phyloP scores from a whole-genome alignment of 2,797 vertebrate genomes.

The Schizothorax lantsangensis region DNA sequence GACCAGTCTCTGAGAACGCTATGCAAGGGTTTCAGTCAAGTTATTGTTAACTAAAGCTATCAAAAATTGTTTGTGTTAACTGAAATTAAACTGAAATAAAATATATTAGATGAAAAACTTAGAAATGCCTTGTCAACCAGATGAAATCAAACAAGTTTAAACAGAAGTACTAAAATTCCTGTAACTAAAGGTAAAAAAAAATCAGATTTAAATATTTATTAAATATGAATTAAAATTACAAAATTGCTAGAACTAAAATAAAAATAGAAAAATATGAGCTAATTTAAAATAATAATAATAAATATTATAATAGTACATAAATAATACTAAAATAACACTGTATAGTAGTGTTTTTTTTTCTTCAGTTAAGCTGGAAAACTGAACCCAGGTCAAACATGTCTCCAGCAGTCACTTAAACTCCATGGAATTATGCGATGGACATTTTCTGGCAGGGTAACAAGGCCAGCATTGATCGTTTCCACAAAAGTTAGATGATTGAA shows the following conservation, averaged over 20 bases:
- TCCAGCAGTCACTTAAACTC: background rate
- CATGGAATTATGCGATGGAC: conserved; percentile 9
- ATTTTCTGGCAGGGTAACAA: conserved; percentile 19
- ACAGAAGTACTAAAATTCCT: background rate
- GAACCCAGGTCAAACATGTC: conserved; percentile 8
- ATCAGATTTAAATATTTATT: background rate
- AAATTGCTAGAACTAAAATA: background rate
- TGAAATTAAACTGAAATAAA: background rate
- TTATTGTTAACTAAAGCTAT: background rate
- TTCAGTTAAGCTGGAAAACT: background rate
- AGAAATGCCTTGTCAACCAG: background rate
- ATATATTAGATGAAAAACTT: background rate
- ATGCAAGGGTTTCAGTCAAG: background rate
- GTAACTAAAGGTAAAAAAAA: background rate
- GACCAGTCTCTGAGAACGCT: background rate
- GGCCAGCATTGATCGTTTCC: conserved; percentile 15
- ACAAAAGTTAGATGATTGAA: conserved; percentile 25
- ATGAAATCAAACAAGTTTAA: background rate
- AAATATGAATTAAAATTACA: background rate
- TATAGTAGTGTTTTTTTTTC: background rate
- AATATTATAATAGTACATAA: background rate
- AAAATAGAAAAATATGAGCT: background rate
- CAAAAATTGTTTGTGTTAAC: background rate
- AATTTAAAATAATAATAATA: background rate
- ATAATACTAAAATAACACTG: background rate